Conservation (phyloP, 2,113 vertebrate genomes). For the Azemiops feae region DNA sequence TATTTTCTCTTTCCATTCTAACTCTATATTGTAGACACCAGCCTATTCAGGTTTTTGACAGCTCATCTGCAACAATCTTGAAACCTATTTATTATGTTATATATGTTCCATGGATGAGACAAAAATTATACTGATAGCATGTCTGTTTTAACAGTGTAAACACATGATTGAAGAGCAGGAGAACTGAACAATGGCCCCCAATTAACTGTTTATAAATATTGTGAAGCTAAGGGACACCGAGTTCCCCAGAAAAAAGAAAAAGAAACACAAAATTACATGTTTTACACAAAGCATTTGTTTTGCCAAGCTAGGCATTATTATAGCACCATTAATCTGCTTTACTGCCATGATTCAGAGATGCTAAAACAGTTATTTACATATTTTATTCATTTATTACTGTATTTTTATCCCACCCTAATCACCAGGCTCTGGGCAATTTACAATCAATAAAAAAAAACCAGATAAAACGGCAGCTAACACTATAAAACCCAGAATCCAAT, state of each 20-base stretch:
- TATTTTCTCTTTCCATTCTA: neutral
- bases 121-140: neutral
- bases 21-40: neutral
- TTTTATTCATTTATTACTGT: neutral
- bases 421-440: neutral
- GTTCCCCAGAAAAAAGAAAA: neutral
- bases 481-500: neutral
- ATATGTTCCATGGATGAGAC: neutral
- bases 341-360: neutral
- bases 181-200: conserved; percentile 6
- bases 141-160: neutral
- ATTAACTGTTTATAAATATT: conserved; percentile 13
- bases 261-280: neutral
- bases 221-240: neutral
- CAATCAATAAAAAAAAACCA: neutral
- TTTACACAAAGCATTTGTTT: neutral
- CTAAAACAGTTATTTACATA: neutral
- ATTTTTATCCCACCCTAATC: neutral
- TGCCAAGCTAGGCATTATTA: neutral
- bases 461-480: neutral
- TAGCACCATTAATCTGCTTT: conserved; percentile 18
- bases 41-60: conserved; percentile 4
- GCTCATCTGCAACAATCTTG: neutral
- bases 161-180: neutral
- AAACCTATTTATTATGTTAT: fast-evolving